These are phyloP conservation scores for Lasioglossum albipes DNA, from an alignment of 1,140 invertebrate species.

Conservation along the genomic window DNA sequence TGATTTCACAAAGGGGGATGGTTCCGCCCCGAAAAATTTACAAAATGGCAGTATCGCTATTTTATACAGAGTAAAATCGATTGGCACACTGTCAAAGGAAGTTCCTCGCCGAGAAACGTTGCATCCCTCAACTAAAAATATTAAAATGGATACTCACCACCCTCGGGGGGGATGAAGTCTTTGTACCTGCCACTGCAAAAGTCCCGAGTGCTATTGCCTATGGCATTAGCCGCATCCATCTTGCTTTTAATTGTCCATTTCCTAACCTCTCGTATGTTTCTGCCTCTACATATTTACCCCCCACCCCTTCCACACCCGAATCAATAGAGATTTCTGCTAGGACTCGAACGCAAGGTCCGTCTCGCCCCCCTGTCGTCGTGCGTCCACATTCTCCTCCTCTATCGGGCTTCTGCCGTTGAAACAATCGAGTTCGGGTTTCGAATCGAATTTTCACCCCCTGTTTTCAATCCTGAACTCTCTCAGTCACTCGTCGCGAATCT, in stretches of 20 bases:
- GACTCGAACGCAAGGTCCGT: neutral
- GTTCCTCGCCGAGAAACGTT: too few species aligned
- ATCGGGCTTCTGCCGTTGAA: neutral
- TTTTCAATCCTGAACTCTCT: too few species aligned
- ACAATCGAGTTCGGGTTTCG: neutral
- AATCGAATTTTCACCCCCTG: neutral
- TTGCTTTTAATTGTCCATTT: constrained; percentile 59
- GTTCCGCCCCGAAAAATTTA: too few species aligned
- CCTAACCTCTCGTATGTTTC: neutral
- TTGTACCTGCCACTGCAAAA: constrained; percentile 67
- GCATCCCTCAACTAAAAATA: neutral
- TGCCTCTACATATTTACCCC: neutral
- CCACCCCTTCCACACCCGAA: neutral
- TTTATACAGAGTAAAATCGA: too few species aligned
- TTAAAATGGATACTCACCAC: constrained; percentile 59
- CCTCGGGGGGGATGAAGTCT: constrained; percentile 65
- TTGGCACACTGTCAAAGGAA: too few species aligned
- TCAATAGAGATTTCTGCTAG: neutral
- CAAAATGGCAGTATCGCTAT: too few species aligned
- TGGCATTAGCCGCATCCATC: constrained; percentile 63
- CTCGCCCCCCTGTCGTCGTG: neutral
- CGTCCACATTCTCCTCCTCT: neutral
- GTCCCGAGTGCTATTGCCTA: constrained; percentile 64
- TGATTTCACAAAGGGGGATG: too few species aligned
- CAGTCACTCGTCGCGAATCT: too few species aligned